Evolutionary conservation across 2,888 invertebrate genomes (phyloP).

Genomic region (Drosophila birchii): DNA sequence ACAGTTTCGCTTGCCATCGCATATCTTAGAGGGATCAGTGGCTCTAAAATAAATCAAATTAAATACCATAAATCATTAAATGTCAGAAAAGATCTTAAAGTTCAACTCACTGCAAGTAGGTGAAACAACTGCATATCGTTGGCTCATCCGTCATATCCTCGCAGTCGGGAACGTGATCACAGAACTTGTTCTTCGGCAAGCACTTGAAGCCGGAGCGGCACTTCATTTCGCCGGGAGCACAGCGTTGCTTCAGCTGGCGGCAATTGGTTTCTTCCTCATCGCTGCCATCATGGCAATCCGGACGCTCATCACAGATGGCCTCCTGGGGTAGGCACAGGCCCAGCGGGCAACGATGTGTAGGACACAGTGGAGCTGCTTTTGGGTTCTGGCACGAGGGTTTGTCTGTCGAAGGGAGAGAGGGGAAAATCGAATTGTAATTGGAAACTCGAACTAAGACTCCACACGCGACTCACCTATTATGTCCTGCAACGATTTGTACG

Average conservation of each 20-base stretch:
- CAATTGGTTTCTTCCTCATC: constrained; percentile 87
- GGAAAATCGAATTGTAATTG: constrained; percentile 9
- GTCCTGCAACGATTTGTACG: constrained; percentile 73
- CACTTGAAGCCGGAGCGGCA: constrained; percentile 89
- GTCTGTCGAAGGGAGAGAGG: constrained; percentile 59
- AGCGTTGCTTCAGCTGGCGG: constrained; percentile 83
- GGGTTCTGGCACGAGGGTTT: constrained; percentile 72
- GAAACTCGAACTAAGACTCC: not conserved
- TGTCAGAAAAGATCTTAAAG: not conserved
- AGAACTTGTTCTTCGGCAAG: constrained; percentile 89
- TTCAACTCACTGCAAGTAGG: constrained; percentile 86
- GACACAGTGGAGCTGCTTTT: constrained; percentile 84
- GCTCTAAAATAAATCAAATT: constrained; percentile 78
- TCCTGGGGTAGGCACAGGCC: constrained; percentile 88
- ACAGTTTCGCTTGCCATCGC: constrained; percentile 92
- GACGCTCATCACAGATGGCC: constrained; percentile 88
- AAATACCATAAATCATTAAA: too few relatives aligned
- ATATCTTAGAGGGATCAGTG: constrained; percentile 89
- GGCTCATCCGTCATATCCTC: constrained; percentile 91
- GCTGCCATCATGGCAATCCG: constrained; percentile 88
- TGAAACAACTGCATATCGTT: constrained; percentile 87
- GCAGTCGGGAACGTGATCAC: constrained; percentile 89
- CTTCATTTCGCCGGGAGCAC: constrained; percentile 87
- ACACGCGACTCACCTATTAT: constrained; percentile 72
- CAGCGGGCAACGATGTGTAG: constrained; percentile 88